Base-by-base conservation (phyloP, 2,888 invertebrate genomes). In the Myopa tessellatipennis region DNA sequence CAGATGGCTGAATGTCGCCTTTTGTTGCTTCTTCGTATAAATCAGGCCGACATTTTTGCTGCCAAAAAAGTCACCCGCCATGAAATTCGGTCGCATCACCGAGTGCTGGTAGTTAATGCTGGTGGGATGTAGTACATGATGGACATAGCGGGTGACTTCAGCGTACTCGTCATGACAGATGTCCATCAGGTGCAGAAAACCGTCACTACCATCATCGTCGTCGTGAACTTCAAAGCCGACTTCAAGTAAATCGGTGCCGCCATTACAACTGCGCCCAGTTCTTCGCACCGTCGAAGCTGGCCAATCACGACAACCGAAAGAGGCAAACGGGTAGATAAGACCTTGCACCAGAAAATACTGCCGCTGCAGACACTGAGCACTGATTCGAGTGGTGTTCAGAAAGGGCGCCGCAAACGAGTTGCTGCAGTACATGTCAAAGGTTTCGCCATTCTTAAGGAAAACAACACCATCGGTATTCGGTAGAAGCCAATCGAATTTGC, bases 71-170 rank as follows among this genome's bases (percentile, higher is more conserved):
- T 86, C 88, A 2, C 87, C 85, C 0, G 85, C 82, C 78, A 88
- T 88, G 26, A 86, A 88, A 40, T 65, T 76, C 0, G 89, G 88
- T 2, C 91, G 83, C 0, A 87, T 83, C 8, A 88, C 90, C 1
- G 87, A 87, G 7, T 80, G 84, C 81, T 91, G 90, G 72, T 88
- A 89, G 3, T 88, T 88, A 1, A 85, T 87, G 74, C 91, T 90
- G 0, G 87, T 85, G 3, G 89, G 85, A 16, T 87, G 84, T n/a
- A 91, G 78, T 6, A 84, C 83, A 76, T 88, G 87, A 58, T 89
- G 88, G 0, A 88, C 85, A 80, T 90, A 90, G 55, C 88, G 85
- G 0, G 90, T 90, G 3, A 82, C 85, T 77, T 88, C 88, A 1
- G 80, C 84, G 14, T 79, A 52, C 50, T 89, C 87, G 78, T 90